Percentiles rank a stretch among this genome's conserved stretches.
These are phyloP conservation scores for Peromyscus maniculatus DNA, from an alignment of 2,113 vertebrate genomes.

Conservation along the genomic window DNA sequence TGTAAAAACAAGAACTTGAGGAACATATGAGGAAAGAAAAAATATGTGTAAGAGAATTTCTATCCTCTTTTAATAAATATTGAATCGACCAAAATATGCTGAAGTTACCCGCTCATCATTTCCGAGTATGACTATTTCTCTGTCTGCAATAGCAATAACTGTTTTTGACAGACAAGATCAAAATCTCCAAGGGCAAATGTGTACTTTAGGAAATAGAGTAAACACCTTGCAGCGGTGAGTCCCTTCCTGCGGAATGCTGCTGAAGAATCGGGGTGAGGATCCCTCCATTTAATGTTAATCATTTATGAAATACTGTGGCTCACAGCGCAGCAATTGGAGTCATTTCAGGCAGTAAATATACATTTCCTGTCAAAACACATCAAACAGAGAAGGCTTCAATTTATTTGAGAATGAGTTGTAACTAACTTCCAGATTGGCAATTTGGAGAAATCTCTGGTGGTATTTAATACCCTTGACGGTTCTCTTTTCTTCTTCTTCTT, in stretches of 20 bases:
- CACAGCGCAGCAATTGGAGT: constrained; percentile 58
- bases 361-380: constrained; percentile 81
- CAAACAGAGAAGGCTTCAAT: constrained; percentile 69
- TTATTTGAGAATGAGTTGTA: constrained; percentile 77
- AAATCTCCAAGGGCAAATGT: constrained; percentile 54
- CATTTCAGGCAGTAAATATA: constrained; percentile 76
- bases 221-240: constrained; percentile 65
- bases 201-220: constrained; percentile 72
- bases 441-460: constrained; percentile 67
- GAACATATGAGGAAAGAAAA: neutral
- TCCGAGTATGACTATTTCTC: constrained; percentile 51
- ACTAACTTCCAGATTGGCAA: constrained; percentile 74
- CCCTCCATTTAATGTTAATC: constrained; percentile 73
- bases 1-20: constrained; percentile 5
- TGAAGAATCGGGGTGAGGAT: constrained; percentile 56
- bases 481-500: neutral
- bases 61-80: constrained; percentile 63
- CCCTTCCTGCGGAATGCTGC: constrained; percentile 58
- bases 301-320: constrained; percentile 76
- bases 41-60: constrained; percentile 15
- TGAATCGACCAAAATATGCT: constrained; percentile 45
- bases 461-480: constrained; percentile 51
- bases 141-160: constrained; percentile 70
- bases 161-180: constrained; percentile 73
- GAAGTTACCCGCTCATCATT: constrained; percentile 57